phyloP scores from a whole-genome alignment of 2,888 invertebrate genomes.

The Anthoptus insignis region DNA sequence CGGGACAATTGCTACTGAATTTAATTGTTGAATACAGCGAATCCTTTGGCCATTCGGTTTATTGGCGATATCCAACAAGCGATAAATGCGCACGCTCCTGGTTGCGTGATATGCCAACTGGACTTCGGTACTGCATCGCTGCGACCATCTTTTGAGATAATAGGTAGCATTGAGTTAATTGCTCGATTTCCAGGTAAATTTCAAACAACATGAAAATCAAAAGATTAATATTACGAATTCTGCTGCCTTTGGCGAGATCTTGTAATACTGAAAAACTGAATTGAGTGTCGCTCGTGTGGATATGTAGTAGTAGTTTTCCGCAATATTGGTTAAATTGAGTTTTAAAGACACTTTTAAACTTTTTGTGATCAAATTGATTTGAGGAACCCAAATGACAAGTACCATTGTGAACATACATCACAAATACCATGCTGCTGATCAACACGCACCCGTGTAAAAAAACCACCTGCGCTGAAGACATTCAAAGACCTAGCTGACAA shows the following conservation, averaged over 20 bases:
- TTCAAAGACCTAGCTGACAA: constrained; percentile 51
- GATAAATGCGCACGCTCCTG: constrained; percentile 57
- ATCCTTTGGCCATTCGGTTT: constrained; percentile 6
- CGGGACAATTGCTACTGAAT: constrained; percentile 10
- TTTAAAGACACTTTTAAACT: too few relatives aligned
- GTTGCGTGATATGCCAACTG: constrained; percentile 77
- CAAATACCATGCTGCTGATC: too few relatives aligned
- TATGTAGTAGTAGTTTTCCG: too few relatives aligned
- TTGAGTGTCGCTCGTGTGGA: too few relatives aligned
- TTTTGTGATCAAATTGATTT: background rate
- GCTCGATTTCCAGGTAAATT: constrained; percentile 9
- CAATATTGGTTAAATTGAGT: too few relatives aligned
- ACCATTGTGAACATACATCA: constrained; percentile 3
- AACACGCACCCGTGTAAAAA: too few relatives aligned
- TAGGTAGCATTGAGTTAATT: constrained; percentile 6
- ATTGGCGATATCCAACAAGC: constrained; percentile 54
- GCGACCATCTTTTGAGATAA: constrained; percentile 15
- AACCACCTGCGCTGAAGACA: constrained; percentile 36
- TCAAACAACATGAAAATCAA: background rate
- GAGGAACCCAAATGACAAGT: constrained; percentile 16
- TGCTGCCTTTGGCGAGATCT: too few relatives aligned
- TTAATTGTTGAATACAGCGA: constrained; percentile 11
- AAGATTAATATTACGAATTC: background rate
- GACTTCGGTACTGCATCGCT: constrained; percentile 18
- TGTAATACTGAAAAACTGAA: too few relatives aligned